Percentiles rank a stretch among this genome's conserved stretches.
These are phyloP conservation scores for Poecilus cupreus DNA, from an alignment of 2,888 invertebrate genomes.

Conservation along the genomic window DNA sequence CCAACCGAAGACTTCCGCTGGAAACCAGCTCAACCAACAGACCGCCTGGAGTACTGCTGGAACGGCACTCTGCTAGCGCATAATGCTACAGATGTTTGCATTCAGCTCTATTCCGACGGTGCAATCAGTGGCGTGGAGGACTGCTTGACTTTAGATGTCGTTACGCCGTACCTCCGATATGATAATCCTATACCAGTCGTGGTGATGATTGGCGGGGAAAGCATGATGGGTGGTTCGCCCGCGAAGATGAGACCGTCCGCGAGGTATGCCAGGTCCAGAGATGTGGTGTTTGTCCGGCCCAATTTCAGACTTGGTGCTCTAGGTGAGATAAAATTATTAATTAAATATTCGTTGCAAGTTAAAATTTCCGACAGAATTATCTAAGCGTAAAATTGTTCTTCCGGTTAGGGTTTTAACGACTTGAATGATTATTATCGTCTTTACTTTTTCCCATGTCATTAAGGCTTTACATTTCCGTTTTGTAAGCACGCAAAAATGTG, in stretches of 20 bases:
- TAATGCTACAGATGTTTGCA: slow-evolving; percentile 80
- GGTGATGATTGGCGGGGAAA: slow-evolving; percentile 87
- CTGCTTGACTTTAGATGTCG: slow-evolving; percentile 88
- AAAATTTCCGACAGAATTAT: not conserved
- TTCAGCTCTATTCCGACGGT: slow-evolving; percentile 82
- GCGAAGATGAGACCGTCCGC: slow-evolving; percentile 84
- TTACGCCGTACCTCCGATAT: slow-evolving; percentile 87
- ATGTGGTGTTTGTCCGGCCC: slow-evolving; percentile 90
- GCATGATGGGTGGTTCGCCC: slow-evolving; percentile 85
- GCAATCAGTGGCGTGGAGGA: slow-evolving; percentile 84
- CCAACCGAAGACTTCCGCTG: slow-evolving; percentile 83
- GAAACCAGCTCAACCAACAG: slow-evolving; percentile 80
- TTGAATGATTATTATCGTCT: not conserved
- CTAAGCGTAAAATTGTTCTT: not conserved
- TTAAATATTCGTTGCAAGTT: too few species aligned
- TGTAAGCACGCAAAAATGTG: not conserved
- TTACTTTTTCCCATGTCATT: not conserved
- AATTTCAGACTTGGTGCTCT: slow-evolving; percentile 87
- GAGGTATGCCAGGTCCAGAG: slow-evolving; percentile 83
- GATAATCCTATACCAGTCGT: slow-evolving; percentile 88
- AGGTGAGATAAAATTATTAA: slow-evolving; percentile 62
- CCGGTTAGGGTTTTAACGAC: slow-evolving; percentile 1
- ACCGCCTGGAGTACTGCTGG: slow-evolving; percentile 85
- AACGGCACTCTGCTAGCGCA: slow-evolving; percentile 83
- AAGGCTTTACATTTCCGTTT: not conserved